Evolutionary conservation across 2,113 vertebrate species (phyloP).

Genomic region (Ornithorhynchus anatinus): DNA sequence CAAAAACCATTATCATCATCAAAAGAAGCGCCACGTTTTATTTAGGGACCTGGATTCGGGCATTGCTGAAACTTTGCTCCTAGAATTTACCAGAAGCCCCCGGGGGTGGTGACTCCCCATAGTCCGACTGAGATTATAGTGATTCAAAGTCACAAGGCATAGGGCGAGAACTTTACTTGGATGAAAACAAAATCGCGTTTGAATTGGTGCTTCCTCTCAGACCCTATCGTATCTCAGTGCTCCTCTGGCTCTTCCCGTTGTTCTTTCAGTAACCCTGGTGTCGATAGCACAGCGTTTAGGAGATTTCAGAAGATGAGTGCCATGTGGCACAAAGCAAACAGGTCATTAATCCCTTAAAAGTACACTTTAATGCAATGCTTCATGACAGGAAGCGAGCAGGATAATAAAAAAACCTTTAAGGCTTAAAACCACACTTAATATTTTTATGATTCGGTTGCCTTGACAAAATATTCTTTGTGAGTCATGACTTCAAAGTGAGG

Average conservation of each 20-base stretch:
- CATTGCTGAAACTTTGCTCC: too few relatives aligned
- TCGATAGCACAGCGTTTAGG: slow-evolving; percentile 60
- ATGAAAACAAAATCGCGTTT: slow-evolving; percentile 16
- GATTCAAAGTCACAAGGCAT: background rate
- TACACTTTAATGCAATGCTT: slow-evolving; percentile 71
- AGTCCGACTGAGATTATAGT: background rate
- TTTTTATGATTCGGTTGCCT: slow-evolving; percentile 70
- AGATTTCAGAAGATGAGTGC: slow-evolving; percentile 58
- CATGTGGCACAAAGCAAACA: slow-evolving; percentile 59
- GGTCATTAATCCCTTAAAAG: slow-evolving; percentile 70
- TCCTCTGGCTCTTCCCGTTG: slow-evolving; percentile 33
- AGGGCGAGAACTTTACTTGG: background rate
- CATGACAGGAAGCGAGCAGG: slow-evolving; percentile 73
- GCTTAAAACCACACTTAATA: slow-evolving; percentile 72
- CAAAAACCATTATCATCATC: too few relatives aligned
- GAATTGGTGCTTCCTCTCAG: slow-evolving; percentile 24
- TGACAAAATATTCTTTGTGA: slow-evolving; percentile 73
- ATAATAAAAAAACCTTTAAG: slow-evolving; percentile 74
- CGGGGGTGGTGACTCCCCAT: too few relatives aligned
- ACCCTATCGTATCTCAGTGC: slow-evolving; percentile 5
- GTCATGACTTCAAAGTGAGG: slow-evolving; percentile 72
- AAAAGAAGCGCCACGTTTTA: too few relatives aligned
- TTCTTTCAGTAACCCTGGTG: slow-evolving; percentile 48
- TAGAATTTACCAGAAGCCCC: too few relatives aligned
- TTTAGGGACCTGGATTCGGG: too few relatives aligned